Evolutionary conservation across 2,113 vertebrate species (phyloP).

Genomic region (Cervus canadensis): DNA sequence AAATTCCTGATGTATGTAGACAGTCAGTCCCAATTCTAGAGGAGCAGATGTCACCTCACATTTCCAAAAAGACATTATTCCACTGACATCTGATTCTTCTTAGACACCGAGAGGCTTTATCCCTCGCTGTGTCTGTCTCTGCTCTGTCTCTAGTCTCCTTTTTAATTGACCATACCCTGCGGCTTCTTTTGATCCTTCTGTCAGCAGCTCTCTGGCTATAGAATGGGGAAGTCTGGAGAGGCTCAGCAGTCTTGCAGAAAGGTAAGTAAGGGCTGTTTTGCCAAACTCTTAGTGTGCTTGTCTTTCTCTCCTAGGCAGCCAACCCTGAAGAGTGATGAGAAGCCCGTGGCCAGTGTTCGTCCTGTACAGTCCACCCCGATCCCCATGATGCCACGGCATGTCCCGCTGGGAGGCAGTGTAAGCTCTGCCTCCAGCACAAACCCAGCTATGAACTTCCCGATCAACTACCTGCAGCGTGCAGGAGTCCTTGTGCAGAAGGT

Average conservation of each 20-base stretch:
- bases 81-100: background rate
- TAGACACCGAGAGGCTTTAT: background rate
- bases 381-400: constrained; percentile 98
- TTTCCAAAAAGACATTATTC: background rate
- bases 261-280: background rate
- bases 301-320: constrained; percentile 85
- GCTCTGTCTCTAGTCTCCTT: background rate
- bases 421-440: constrained; percentile 86
- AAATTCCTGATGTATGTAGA: background rate
- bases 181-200: background rate
- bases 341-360: constrained; percentile 95
- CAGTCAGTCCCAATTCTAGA: background rate
- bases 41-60: background rate
- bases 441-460: constrained; percentile 89
- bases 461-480: constrained; percentile 96
- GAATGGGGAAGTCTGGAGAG: background rate
- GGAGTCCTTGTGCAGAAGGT: constrained; percentile 97
- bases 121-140: background rate
- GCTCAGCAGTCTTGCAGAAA: background rate
- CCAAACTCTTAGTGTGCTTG: constrained; percentile 2
- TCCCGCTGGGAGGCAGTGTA: constrained; percentile 81
- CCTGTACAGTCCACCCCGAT: constrained; percentile 98
- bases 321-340: constrained; percentile 90
- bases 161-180: background rate
- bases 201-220: background rate